Conservation (phyloP, 2,113 vertebrate genomes). For the Camelus bactrianus region DNA sequence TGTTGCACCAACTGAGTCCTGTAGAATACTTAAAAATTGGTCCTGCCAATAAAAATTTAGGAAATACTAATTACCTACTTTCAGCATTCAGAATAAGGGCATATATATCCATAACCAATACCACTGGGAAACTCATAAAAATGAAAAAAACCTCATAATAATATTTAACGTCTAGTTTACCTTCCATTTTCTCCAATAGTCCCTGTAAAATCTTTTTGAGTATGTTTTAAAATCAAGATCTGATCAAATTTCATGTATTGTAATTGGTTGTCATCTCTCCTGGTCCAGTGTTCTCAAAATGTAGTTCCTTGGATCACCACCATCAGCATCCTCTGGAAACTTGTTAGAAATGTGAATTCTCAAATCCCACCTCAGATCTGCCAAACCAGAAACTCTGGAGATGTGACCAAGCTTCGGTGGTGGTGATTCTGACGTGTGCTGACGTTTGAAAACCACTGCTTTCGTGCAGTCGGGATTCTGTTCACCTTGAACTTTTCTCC, state of each 20-base stretch:
- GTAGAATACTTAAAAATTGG: neutral
- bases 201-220: neutral
- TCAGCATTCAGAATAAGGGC: neutral
- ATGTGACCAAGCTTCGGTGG: rapidly evolving
- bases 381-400: neutral
- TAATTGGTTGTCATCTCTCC: neutral
- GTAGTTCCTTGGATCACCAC: neutral
- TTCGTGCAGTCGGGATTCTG: neutral
- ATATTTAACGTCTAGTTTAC: neutral
- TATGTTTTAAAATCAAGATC: conserved; percentile 17
- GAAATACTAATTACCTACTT: neutral
- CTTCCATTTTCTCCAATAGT: neutral
- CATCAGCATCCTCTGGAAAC: neutral
- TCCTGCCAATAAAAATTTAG: neutral
- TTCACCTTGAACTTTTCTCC: neutral
- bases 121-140: neutral
- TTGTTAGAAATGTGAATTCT: neutral
- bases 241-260: neutral
- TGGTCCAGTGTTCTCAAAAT: neutral
- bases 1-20: neutral
- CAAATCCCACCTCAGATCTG: neutral
- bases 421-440: neutral
- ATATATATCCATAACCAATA: neutral
- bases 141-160: neutral
- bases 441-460: neutral